Percentiles rank a stretch among this genome's conserved stretches.
These are phyloP conservation scores for Pygocentrus nattereri DNA, from an alignment of 2,797 vertebrate genomes.

Conservation along the genomic window DNA sequence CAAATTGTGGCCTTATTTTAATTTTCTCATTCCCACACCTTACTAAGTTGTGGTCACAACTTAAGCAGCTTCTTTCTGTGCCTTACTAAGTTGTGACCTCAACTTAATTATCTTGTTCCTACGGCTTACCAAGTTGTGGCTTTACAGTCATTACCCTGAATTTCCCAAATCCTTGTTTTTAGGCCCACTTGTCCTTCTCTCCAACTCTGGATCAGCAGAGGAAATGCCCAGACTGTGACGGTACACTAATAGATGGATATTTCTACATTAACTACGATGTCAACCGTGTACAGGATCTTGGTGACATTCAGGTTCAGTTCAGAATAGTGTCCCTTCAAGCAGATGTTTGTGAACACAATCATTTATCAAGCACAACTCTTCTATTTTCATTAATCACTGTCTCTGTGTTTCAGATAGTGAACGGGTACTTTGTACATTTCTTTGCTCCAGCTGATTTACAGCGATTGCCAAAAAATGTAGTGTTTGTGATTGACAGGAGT, in stretches of 20 bases:
- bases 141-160: neutral
- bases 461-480: slow-evolving; percentile 86
- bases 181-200: slow-evolving; percentile 89
- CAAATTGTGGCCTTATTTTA: too few species aligned
- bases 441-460: slow-evolving; percentile 87
- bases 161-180: slow-evolving; percentile 32
- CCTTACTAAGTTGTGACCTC: too few species aligned
- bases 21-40: too few species aligned
- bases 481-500: slow-evolving; percentile 90
- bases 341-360: neutral
- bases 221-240: slow-evolving; percentile 82
- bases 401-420: slow-evolving; percentile 82
- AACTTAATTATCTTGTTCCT: too few species aligned
- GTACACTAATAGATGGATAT: slow-evolving; percentile 84
- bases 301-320: slow-evolving; percentile 85
- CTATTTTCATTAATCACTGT: neutral
- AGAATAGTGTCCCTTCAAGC: neutral
- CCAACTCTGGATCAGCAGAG: slow-evolving; percentile 89
- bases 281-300: slow-evolving; percentile 75
- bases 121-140: too few species aligned
- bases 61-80: too few species aligned
- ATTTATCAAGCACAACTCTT: neutral
- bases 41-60: too few species aligned
- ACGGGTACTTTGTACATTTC: slow-evolving; percentile 95
- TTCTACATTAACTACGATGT: slow-evolving; percentile 90